Evolutionary conservation across 2,888 invertebrate genomes (phyloP), one percentile per base, ranked within the genome.

Genomic region (Desoria tigrina): DNA sequence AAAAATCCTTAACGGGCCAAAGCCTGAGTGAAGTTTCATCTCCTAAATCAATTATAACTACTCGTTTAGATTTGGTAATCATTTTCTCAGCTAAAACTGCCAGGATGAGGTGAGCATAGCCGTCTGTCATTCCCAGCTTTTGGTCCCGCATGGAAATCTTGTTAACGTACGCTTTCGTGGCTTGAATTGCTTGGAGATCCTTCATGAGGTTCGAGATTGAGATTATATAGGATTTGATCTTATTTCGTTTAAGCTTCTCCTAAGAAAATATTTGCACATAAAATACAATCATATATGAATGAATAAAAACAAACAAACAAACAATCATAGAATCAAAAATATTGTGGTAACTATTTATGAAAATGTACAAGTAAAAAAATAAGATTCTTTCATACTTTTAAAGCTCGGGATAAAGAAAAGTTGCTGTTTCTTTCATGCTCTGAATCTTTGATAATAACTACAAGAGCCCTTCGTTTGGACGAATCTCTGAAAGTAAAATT

Each of bases 41-140:
- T 28, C 27, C 53, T n/a, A 64, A 39, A 21, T 64, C 59, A n/a
- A 64, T 59, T 23, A 64, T 64, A 11, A 64, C 45, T 21, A 64
- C 54, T 6, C 28, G 7, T 14, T 24, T 39, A 4, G 37, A 18
- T 6, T 59, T 42, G 18, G 42, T 49, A 3, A 14, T 42, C 14
- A 64, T 51, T 59, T 59, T 64, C 18, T 27, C 21, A n/a, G 54
- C 37, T 9, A 64, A n/a, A 14, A 18, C 42, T 18, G 53, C 24
- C 26, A 59, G 27, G 42, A 64, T 53, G 4, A 64, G 28, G 1
- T 42, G 28, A 26, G 37, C 51, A 26, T 42, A 58, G 4, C 24
- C 55, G n/a, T 27, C 45, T 55, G 18, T 32, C 9, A 32, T 16
- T 2, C 6, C 37, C 26, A 16, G 23, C 27, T 55, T 32, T 7